These are phyloP conservation scores for Stegophylla sp. DNA, from an alignment of 2,888 invertebrate genomes.

Conservation along the genomic window DNA sequence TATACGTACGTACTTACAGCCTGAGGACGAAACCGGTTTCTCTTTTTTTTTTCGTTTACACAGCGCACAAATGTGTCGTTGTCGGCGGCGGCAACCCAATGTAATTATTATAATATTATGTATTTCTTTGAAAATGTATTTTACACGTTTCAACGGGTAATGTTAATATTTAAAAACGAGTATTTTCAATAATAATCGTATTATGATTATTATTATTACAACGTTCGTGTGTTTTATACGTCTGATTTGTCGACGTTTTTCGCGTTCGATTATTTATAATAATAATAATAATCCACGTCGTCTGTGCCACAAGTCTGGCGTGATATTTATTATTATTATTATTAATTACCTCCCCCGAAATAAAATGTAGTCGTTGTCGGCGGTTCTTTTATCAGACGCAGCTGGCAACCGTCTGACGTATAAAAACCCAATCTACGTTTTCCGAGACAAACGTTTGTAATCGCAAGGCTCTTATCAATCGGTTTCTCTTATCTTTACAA, in stretches of 20 bases:
- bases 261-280: background rate
- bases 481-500: too few species aligned
- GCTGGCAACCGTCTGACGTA: too few species aligned
- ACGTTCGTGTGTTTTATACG: background rate
- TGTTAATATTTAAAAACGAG: conserved; percentile 31
- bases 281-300: background rate
- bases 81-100: background rate
- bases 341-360: background rate
- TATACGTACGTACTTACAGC: background rate
- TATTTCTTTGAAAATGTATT: conserved; percentile 23
- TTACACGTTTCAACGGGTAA: conserved; percentile 37
- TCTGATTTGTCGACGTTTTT: background rate
- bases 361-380: background rate
- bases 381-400: too few species aligned
- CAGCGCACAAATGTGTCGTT: conserved; percentile 3
- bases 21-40: conserved; percentile 11
- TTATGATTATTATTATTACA: conserved; percentile 9
- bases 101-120: conserved; percentile 1
- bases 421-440: too few species aligned
- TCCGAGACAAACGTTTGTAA: too few species aligned
- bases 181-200: conserved; percentile 37
- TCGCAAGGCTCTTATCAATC: too few species aligned
- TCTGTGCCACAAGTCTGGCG: background rate
- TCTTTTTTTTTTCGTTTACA: background rate
- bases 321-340: background rate